Base-by-base conservation (phyloP, 2,888 invertebrate genomes). In the Caenorhabditis panamensis region DNA sequence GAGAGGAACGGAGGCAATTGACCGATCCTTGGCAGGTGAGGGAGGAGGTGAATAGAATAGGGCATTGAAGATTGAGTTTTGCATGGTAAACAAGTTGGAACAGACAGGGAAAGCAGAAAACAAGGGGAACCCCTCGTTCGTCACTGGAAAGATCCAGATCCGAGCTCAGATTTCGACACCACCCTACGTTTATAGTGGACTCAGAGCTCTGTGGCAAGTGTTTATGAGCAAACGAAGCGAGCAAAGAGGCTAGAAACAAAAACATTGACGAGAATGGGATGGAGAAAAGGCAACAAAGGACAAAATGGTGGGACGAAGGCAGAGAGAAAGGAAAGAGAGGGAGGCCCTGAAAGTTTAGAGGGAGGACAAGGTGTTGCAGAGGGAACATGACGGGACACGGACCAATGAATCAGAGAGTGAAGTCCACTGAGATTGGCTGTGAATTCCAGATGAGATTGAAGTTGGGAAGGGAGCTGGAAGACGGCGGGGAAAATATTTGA, bases 261-360 rank as follows among this genome's bases (percentile, higher is more conserved):
- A 72, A 72, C 64, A 64, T 63, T 56, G 62, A 20, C 59, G 62
- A 62, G 51, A 62, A 31, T 31, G 41, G 59, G 22, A 66, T 20
- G 56, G 53, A 37, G 54, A 68, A 4, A 47, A n/a, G 22, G 69
- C 59, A 61, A 69, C 61, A 69, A 69, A 69, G 61, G 69, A 53
- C 61, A 59, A 1, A n/a, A 16, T 31, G 36, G n/a, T 6, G 67
- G 49, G 28, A 31, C 31, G 31, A 9, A 31, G 31, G 9, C 5
- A 9, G 31, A 9, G 9, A 31, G 31, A 31, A 31, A 11, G 37
- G 31, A 59, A 58, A 47, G 18, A n/a, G 53, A 24, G 24, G 26
- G 24, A 22, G 13, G 13, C 16, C 3, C 2, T 37, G 51, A 53
- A 56, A 58, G 41, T 54, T 68, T 68, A 44, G 28, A 58, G 44